Percentiles rank a stretch among this genome's conserved stretches.
Evolutionary conservation across 2,797 vertebrate species (phyloP).

Genomic region (Enteromius paludinosus): DNA sequence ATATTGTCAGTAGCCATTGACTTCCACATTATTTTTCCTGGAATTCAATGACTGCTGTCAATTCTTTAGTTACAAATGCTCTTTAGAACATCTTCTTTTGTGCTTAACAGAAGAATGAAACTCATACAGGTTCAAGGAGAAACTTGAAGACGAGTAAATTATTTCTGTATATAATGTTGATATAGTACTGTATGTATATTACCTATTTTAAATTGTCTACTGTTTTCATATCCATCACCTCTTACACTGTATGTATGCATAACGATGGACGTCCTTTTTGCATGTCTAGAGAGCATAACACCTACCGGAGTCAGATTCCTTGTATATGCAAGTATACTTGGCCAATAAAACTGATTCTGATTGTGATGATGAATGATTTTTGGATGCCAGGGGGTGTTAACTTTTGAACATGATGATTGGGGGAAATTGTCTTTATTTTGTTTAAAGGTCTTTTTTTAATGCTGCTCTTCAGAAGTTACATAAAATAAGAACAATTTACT

Average conservation of each 20-base stretch:
- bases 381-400: neutral
- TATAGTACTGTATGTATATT: no score
- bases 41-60: neutral
- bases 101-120: neutral
- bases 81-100: neutral
- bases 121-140: neutral
- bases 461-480: neutral
- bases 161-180: no score
- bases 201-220: no score
- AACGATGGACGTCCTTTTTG: no score
- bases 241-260: no score
- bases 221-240: no score
- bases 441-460: neutral
- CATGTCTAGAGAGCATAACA: no score
- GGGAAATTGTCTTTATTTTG: neutral
- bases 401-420: neutral
- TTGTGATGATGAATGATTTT: neutral
- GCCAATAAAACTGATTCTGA: no score
- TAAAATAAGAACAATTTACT: neutral
- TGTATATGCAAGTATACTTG: no score
- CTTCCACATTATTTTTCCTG: neutral
- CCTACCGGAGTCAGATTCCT: no score
- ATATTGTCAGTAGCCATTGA: neutral
- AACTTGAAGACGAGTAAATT: neutral
- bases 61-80: neutral